phyloP scores from a whole-genome alignment of 2,113 vertebrate genomes.

The Echinops telfairi region DNA sequence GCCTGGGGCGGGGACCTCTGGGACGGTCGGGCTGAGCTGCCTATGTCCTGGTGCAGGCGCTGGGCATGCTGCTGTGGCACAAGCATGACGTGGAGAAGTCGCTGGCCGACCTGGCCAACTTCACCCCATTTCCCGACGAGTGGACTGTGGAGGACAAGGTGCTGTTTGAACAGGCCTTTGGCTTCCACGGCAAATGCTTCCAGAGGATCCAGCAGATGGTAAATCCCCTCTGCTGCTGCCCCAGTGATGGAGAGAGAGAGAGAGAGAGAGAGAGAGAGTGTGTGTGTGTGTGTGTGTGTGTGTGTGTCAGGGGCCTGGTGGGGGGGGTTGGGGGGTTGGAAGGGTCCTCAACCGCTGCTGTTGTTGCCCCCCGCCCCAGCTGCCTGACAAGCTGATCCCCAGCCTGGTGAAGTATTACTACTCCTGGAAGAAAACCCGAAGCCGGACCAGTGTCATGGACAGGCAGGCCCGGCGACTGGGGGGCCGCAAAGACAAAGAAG shows the following conservation, averaged over 20 bases:
- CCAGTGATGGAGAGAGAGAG: too few species aligned
- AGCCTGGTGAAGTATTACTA: slow-evolving; percentile 97
- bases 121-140: slow-evolving; percentile 91
- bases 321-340: too few species aligned
- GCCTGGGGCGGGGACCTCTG: rapidly evolving
- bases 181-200: slow-evolving; percentile 91
- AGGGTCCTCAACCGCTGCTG: slow-evolving; percentile 10
- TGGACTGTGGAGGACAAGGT: slow-evolving; percentile 92
- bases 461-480: slow-evolving; percentile 93
- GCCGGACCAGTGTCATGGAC: slow-evolving; percentile 95
- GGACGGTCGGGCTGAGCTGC: not conserved
- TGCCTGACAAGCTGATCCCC: slow-evolving; percentile 94
- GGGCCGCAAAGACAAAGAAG: slow-evolving; percentile 93
- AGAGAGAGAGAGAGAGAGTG: too few species aligned
- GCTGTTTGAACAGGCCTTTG: slow-evolving; percentile 91
- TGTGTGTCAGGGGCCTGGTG: too few species aligned
- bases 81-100: slow-evolving; percentile 91
- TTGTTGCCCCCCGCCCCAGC: slow-evolving; percentile 76
- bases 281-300: too few species aligned
- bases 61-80: slow-evolving; percentile 91
- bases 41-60: slow-evolving; percentile 78
- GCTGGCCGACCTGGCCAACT: slow-evolving; percentile 90
- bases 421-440: slow-evolving; percentile 96
- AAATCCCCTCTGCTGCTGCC: slow-evolving; percentile 38
- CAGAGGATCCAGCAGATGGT: slow-evolving; percentile 92